Evolutionary conservation across 2,888 invertebrate genomes (phyloP).

Genomic region (Spisula subtruncata): DNA sequence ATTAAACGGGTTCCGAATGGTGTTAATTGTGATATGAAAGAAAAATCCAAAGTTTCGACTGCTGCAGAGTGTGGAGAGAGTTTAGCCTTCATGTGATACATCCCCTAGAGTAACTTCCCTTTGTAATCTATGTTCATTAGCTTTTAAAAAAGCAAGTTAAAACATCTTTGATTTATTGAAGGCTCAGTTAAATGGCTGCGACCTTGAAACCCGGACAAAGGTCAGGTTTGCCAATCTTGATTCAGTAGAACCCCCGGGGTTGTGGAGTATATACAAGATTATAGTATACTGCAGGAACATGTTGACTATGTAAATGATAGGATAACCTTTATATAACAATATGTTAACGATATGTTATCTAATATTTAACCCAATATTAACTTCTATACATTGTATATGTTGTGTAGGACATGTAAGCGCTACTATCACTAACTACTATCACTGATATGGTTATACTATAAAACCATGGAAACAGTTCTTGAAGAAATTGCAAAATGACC

Average conservation of each 20-base stretch:
- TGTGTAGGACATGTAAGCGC: not conserved
- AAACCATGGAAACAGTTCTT: not conserved
- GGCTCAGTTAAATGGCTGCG: too few relatives aligned
- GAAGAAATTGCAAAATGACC: not conserved
- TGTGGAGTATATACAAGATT: constrained; percentile 2
- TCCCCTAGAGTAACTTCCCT: too few relatives aligned
- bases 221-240: too few relatives aligned
- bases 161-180: not conserved
- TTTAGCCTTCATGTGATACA: too few relatives aligned
- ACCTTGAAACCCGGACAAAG: too few relatives aligned
- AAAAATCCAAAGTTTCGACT: too few relatives aligned
- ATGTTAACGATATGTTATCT: not conserved
- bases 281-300: constrained; percentile 11
- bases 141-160: too few relatives aligned
- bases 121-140: too few relatives aligned
- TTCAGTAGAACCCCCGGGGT: too few relatives aligned
- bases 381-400: constrained; percentile 6
- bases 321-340: not conserved
- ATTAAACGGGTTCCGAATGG: too few relatives aligned
- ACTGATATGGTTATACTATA: not conserved
- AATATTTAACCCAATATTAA: constrained; percentile 29
- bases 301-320: not conserved
- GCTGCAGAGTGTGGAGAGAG: too few relatives aligned
- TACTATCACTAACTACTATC: not conserved
- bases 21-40: too few relatives aligned